phyloP scores from a whole-genome alignment of 2,113 vertebrate genomes.

The Odocoileus hemionus region DNA sequence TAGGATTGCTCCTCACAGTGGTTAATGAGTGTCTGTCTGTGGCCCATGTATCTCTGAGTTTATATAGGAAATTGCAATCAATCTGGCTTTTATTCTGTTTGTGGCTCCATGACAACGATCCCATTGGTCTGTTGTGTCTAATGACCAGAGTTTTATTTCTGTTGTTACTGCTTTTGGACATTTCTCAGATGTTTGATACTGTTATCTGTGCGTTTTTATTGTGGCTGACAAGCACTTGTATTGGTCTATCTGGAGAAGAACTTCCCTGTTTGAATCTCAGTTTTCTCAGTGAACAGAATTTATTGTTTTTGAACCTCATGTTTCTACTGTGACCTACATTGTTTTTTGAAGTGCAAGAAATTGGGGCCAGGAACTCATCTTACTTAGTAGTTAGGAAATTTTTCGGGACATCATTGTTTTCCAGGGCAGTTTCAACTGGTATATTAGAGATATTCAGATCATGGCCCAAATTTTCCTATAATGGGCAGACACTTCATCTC shows the following conservation, averaged over 20 bases:
- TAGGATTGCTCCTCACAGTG: slow-evolving; percentile 43
- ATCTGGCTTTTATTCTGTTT: slow-evolving; percentile 51
- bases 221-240: slow-evolving; percentile 51
- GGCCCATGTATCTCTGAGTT: not conserved
- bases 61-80: slow-evolving; percentile 60
- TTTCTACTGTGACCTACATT: slow-evolving; percentile 63
- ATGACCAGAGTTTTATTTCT: slow-evolving; percentile 67
- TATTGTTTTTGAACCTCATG: slow-evolving; percentile 48
- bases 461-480: not conserved
- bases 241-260: slow-evolving; percentile 55
- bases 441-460: slow-evolving; percentile 4
- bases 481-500: not conserved
- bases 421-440: not conserved
- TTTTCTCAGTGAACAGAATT: slow-evolving; percentile 55
- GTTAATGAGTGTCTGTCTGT: not conserved
- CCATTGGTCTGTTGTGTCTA: slow-evolving; percentile 53
- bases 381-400: not conserved
- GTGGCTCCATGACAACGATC: not conserved
- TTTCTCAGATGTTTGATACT: slow-evolving; percentile 50
- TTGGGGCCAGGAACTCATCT: slow-evolving; percentile 55
- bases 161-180: slow-evolving; percentile 60
- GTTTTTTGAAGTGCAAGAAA: slow-evolving; percentile 32
- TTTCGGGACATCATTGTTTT: not conserved
- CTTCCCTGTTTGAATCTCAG: slow-evolving; percentile 50
- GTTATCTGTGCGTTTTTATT: slow-evolving; percentile 61